Percentiles rank a stretch among this genome's conserved stretches.
Conservation (phyloP, 2,888 invertebrate species). For the Heliconius aoede region DNA sequence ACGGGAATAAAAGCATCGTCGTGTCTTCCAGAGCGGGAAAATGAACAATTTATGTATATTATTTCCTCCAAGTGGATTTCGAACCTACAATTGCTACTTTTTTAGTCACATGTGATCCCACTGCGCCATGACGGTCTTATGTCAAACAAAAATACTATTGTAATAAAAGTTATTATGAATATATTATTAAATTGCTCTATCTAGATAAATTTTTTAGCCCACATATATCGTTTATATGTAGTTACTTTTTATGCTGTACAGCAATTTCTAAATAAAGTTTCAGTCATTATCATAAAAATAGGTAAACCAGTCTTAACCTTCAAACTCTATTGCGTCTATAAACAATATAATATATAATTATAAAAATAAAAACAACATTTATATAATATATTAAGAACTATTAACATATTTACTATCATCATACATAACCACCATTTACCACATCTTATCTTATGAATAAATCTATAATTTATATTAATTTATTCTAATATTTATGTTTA, state of each 20-base stretch:
- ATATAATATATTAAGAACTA: background rate
- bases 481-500: background rate
- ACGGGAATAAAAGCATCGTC: background rate
- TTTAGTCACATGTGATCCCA: background rate
- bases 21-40: background rate
- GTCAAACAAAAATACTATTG: no score
- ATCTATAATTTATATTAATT: background rate
- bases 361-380: no score
- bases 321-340: no score
- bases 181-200: no score
- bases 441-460: background rate
- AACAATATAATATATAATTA: no score
- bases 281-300: no score
- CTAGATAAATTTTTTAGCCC: no score
- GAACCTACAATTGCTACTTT: background rate
- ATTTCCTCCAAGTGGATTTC: background rate
- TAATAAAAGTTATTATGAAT: no score
- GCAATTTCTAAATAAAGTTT: no score
- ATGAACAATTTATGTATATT: background rate
- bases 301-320: no score
- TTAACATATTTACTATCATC: background rate
- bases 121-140: background rate
- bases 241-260: no score
- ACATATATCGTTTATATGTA: no score
- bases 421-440: background rate